Percentiles rank a stretch among this genome's conserved stretches.
Conservation (phyloP, 2,797 vertebrate species). For the Chaenodraco wilsoni region DNA sequence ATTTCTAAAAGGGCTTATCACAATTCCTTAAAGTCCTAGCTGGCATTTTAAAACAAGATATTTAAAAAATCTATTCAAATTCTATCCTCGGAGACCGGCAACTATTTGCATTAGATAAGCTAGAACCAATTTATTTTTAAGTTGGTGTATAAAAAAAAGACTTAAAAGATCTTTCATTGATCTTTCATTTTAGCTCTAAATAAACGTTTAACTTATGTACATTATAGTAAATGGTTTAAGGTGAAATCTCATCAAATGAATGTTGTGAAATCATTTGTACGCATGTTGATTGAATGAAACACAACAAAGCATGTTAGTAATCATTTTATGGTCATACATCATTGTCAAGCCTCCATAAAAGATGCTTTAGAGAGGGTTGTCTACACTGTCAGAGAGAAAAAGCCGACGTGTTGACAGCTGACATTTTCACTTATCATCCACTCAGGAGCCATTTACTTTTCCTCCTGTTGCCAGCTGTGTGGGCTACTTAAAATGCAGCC, state of each 20-base stretch:
- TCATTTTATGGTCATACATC: slow-evolving; percentile 20
- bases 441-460: slow-evolving; percentile 13
- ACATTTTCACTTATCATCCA: slow-evolving; percentile 39
- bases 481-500: slow-evolving; percentile 43
- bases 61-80: slow-evolving; percentile 3
- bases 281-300: slow-evolving; percentile 14
- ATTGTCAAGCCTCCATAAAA: slow-evolving; percentile 39
- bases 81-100: background rate
- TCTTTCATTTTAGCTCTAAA: too few species aligned
- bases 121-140: background rate
- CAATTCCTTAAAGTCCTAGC: background rate
- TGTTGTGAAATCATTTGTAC: slow-evolving; percentile 11
- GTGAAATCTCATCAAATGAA: background rate
- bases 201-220: too few species aligned
- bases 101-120: background rate
- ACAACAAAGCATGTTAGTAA: background rate
- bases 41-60: background rate
- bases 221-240: background rate
- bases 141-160: background rate
- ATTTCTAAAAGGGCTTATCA: background rate
- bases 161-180: background rate
- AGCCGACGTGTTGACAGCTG: slow-evolving; percentile 38
- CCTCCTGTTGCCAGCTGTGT: slow-evolving; percentile 27
- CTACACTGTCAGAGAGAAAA: slow-evolving; percentile 33
- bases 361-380: slow-evolving; percentile 43